Evolutionary conservation across 2,888 invertebrate genomes (phyloP).

Genomic region (Hypercompe scribonia): DNA sequence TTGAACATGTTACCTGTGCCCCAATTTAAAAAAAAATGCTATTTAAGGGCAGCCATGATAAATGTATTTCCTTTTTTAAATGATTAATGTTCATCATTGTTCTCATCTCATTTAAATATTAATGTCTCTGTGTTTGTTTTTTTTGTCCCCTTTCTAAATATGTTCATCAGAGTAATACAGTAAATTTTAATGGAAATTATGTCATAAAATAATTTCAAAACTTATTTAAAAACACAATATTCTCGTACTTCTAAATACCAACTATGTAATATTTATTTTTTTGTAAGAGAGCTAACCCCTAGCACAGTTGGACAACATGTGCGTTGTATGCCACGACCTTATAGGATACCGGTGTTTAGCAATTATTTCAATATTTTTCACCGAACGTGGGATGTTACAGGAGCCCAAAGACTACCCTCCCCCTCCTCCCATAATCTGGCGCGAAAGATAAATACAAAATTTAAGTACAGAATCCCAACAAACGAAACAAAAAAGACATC

Average conservation of each 20-base stretch:
- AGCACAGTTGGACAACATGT: too few species aligned
- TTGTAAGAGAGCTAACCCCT: too few species aligned
- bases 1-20: neutral
- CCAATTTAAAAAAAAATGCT: neutral
- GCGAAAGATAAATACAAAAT: neutral
- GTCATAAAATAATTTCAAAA: too few species aligned
- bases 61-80: neutral
- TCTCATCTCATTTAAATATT: neutral
- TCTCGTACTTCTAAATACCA: neutral
- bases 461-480: neutral
- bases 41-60: neutral
- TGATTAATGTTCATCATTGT: constrained; percentile 3
- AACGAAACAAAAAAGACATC: neutral
- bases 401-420: too few species aligned
- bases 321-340: too few species aligned
- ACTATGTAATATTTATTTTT: too few species aligned
- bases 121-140: neutral
- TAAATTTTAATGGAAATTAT: neutral
- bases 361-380: too few species aligned
- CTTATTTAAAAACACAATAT: neutral
- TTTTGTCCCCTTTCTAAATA: neutral
- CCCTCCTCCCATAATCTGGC: too few species aligned
- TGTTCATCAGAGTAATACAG: too few species aligned
- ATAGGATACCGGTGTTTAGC: too few species aligned
- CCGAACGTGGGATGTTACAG: too few species aligned